These are phyloP conservation scores for Dasypogon diadema DNA, from an alignment of 2,888 invertebrate genomes.

Conservation along the genomic window DNA sequence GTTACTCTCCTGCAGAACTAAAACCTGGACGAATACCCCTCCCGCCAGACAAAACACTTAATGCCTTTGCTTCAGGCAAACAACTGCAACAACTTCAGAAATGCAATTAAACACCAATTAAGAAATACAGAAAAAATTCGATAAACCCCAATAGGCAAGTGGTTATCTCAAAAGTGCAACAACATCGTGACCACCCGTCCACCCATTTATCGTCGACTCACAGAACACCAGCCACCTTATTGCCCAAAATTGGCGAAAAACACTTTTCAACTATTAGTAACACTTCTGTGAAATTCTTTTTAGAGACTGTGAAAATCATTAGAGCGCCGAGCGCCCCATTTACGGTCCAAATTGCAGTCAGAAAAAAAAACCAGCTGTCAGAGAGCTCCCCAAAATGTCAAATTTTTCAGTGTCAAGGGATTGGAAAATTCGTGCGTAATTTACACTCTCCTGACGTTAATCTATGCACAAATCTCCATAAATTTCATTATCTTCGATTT, in stretches of 20 bases:
- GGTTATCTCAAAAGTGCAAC: background rate
- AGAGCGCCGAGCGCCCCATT: background rate
- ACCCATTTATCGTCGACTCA: too few species aligned
- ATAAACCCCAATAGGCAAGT: background rate
- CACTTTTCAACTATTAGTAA: conserved; percentile 19
- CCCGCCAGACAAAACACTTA: too few species aligned
- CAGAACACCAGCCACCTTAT: background rate
- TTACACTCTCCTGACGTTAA: conserved; percentile 5
- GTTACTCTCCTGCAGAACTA: too few species aligned
- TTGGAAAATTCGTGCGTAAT: background rate
- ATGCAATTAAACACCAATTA: background rate
- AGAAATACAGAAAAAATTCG: background rate
- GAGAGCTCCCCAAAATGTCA: background rate
- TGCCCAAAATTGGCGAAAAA: conserved; percentile 16
- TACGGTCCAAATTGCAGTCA: background rate
- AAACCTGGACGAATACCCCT: too few species aligned
- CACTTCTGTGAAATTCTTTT: background rate
- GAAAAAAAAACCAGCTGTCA: conserved; percentile 22
- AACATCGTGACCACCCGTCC: background rate
- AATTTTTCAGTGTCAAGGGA: background rate
- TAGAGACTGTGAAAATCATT: background rate
- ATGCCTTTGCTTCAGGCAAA: too few species aligned
- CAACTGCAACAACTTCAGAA: too few species aligned
- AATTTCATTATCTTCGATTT: background rate
- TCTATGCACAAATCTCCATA: conserved; percentile 10